Evolutionary conservation across 2,797 vertebrate species (phyloP), one percentile per base, ranked within the genome.

Genomic region (Pyrocephalus nanus): DNA sequence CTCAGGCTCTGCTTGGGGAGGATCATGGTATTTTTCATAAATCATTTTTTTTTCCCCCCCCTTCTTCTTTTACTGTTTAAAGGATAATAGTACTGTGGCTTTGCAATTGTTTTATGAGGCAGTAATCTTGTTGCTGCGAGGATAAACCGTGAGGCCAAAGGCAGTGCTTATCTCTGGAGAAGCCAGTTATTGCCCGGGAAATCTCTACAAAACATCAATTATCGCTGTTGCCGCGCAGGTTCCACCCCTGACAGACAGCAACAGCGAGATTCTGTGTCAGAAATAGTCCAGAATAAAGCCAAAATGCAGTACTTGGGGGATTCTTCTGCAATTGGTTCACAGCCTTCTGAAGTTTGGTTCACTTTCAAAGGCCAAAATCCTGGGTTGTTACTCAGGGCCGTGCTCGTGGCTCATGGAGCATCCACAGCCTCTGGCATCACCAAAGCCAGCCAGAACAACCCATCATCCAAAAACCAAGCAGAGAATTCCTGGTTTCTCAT

Each of bases 71-170:
- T 67, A 84, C 88, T 90, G n/a, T 96, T 96, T 94, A 88, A 80
- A 86, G 93, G 96, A 96, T 97, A 95, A 96, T 55, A 74, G 91
- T 75, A 60, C 89, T 65, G 86, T 20, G 96, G 92, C 93, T 96
- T 92, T 95, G 90, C 95, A 88, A 86, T 96, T 96, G 96, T 96
- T 96, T 96, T 95, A 95, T 86, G 95, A 96, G 95, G 92, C 95
- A 75, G 91, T 96, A 95, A 96, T 95, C 96, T 93, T 64, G 95
- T 94, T 97, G 89, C 89, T 78, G 16, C n/a, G 94, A 94, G 97
- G 95, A 96, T 97, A 96, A 97, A 95, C 74, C 6, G 10, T 30
- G 75, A 93, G 94, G 96, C 95, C 91, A 50, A 84, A 95, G 87
- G 95, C 92, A 96, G 74, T 4, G 64, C 91, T 91, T 83, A 89